phyloP scores from a whole-genome alignment of 2,797 vertebrate genomes.

The Agapornis canus region DNA sequence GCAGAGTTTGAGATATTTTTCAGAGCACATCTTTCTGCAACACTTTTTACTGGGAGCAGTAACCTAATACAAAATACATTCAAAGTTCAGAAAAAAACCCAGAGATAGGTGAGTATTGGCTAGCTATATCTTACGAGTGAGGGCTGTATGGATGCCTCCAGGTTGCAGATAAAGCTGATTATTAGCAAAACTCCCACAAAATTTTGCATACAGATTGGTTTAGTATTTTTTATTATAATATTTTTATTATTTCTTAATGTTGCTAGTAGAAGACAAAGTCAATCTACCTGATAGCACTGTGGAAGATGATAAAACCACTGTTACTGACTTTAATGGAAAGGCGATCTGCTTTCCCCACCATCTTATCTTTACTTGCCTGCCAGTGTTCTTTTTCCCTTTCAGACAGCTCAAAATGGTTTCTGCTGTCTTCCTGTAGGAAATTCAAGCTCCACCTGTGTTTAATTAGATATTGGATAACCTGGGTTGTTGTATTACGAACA shows the following conservation, averaged over 20 bases:
- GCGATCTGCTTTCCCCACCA: background rate
- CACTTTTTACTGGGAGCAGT: background rate
- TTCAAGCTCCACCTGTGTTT: conserved; percentile 55
- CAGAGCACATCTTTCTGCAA: background rate
- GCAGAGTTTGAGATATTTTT: background rate
- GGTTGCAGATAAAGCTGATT: background rate
- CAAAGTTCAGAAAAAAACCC: background rate
- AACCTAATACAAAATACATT: background rate
- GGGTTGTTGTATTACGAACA: conserved; percentile 42
- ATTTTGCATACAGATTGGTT: background rate
- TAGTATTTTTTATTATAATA: background rate
- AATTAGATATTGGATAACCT: conserved; percentile 66
- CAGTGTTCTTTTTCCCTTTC: background rate
- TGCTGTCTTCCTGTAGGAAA: background rate
- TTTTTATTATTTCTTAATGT: background rate
- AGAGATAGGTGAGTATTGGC: background rate
- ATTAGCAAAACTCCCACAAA: background rate
- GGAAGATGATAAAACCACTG: background rate
- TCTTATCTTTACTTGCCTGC: background rate
- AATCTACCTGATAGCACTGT: background rate
- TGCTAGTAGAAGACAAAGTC: background rate
- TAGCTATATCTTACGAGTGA: background rate
- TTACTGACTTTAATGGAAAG: background rate
- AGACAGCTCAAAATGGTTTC: conserved; percentile 32
- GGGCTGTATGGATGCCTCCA: background rate